A percentile compares a stretch with the other conserved stretches of the same genome.
Evolutionary conservation across 1,140 invertebrate genomes (phyloP).

Genomic region (Drosophila erecta): DNA sequence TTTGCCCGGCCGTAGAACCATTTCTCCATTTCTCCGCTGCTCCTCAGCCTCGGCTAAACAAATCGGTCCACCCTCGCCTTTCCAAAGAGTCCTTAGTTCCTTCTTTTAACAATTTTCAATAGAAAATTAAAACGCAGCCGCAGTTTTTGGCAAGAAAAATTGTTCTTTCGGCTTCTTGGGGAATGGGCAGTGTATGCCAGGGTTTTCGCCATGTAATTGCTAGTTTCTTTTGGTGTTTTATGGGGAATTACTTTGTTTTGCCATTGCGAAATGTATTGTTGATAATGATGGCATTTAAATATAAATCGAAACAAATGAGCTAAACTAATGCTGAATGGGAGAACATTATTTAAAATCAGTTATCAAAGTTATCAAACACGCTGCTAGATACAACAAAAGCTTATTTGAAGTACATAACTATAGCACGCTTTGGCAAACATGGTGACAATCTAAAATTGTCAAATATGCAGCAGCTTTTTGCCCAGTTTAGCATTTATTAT

Average conservation of each 20-base stretch:
- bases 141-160: conserved; percentile 70
- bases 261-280: conserved; percentile 2
- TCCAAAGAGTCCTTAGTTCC: conserved; percentile 30
- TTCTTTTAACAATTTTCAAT: conserved; percentile 81
- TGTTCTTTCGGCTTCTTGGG: conserved; percentile 48
- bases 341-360: too few relatives aligned
- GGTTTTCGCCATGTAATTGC: conserved; percentile 60
- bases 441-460: too few relatives aligned
- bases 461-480: not conserved
- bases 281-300: not conserved
- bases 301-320: too few relatives aligned
- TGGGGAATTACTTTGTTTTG: conserved; percentile 41
- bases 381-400: not conserved
- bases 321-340: too few relatives aligned
- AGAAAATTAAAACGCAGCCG: conserved; percentile 82
- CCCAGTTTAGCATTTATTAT: too few relatives aligned
- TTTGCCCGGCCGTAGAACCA: conserved; percentile 20
- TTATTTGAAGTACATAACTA: too few relatives aligned
- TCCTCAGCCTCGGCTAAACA: conserved; percentile 51
- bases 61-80: conserved; percentile 56
- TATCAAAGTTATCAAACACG: not conserved
- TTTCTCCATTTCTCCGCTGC: conserved; percentile 8
- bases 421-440: not conserved
- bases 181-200: conserved; percentile 17
- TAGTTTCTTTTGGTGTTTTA: conserved; percentile 25